phyloP scores from a whole-genome alignment of 2,797 vertebrate species.

The Sciurus vulgaris region DNA sequence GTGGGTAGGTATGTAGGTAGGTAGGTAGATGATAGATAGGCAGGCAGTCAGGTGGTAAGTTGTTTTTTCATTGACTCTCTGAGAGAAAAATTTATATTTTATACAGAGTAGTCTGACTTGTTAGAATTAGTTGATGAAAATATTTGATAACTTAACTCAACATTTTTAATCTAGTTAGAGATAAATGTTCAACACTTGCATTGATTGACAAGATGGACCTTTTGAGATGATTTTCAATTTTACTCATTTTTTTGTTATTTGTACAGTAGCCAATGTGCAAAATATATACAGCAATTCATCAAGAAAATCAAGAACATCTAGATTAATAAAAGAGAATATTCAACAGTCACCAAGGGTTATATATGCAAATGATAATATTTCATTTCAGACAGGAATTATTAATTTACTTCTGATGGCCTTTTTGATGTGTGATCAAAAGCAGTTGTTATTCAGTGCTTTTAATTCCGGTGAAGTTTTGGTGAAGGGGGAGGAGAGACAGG shows the following conservation, averaged over 20 bases:
- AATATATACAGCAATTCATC: constrained; percentile 25
- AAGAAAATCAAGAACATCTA: constrained; percentile 31
- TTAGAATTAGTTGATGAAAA: neutral
- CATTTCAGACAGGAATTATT: constrained; percentile 64
- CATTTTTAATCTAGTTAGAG: neutral
- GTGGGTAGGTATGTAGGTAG: neutral
- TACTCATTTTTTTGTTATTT: neutral
- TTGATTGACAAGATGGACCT: neutral
- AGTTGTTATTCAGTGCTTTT: neutral
- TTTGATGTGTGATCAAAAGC: constrained; percentile 68
- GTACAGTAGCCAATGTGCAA: neutral
- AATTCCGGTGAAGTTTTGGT: neutral
- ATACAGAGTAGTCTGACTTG: neutral
- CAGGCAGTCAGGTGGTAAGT: neutral
- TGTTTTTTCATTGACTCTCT: neutral
- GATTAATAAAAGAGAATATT: constrained; percentile 75
- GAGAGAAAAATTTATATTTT: neutral
- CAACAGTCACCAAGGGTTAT: constrained; percentile 43
- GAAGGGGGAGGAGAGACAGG: neutral
- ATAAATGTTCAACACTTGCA: neutral
- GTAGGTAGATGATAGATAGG: neutral
- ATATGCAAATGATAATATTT: constrained; percentile 66
- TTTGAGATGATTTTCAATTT: neutral
- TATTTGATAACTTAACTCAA: neutral
- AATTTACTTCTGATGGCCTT: constrained; percentile 49